Conservation (phyloP, 2,888 invertebrate genomes). For the Hypena proboscidalis region DNA sequence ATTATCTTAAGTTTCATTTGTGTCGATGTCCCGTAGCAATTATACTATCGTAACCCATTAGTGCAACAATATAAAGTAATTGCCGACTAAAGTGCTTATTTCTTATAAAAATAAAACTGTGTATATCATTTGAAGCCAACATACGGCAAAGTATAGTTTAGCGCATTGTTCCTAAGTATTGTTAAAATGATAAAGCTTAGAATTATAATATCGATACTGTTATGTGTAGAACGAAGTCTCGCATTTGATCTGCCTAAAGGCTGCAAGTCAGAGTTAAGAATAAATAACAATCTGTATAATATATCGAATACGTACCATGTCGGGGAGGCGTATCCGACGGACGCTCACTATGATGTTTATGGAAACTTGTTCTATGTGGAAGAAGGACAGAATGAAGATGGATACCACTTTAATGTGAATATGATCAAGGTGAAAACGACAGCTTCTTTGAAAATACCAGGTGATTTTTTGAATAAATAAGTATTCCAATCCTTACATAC, state of each 20-base stretch:
- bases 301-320: slow-evolving; percentile 55
- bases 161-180: slow-evolving; percentile 1
- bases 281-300: slow-evolving; percentile 63
- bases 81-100: background rate
- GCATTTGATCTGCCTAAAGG: slow-evolving; percentile 64
- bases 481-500: no score
- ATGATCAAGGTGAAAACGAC: slow-evolving; percentile 55
- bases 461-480: slow-evolving; percentile 55
- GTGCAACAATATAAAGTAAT: background rate
- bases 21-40: slow-evolving; percentile 15
- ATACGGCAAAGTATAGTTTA: no score
- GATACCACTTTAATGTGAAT: slow-evolving; percentile 62
- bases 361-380: slow-evolving; percentile 73
- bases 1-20: slow-evolving; percentile 19
- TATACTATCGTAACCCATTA: slow-evolving; percentile 3
- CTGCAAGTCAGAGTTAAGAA: slow-evolving; percentile 60
- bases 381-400: slow-evolving; percentile 52
- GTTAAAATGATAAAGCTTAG: slow-evolving; percentile 28
- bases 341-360: slow-evolving; percentile 66
- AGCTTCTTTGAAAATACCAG: slow-evolving; percentile 55
- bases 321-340: slow-evolving; percentile 60
- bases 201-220: slow-evolving; percentile 41
- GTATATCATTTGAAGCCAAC: no score
- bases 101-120: no score
- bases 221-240: slow-evolving; percentile 39